Conservation (phyloP, 2,888 invertebrate genomes). For the Craniophora ligustri region DNA sequence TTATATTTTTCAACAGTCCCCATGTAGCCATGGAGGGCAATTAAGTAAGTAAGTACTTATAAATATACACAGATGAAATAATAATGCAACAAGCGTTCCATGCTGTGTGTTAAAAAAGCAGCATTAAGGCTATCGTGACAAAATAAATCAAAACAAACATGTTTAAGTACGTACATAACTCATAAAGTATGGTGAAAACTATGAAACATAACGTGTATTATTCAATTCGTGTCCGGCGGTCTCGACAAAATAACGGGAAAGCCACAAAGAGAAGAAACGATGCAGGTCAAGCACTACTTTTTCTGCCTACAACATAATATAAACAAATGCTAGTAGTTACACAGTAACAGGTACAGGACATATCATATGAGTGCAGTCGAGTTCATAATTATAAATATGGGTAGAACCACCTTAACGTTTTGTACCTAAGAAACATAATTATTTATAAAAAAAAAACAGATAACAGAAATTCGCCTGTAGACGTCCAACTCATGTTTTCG, state of each 20-base stretch:
- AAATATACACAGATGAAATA: too few species aligned
- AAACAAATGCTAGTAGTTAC: slow-evolving; percentile 47
- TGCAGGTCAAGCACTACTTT: slow-evolving; percentile 93
- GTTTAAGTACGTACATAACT: slow-evolving; percentile 79
- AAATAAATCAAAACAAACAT: slow-evolving; percentile 56
- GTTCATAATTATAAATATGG: too few species aligned
- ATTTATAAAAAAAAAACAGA: slow-evolving; percentile 3
- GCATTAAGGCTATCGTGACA: slow-evolving; percentile 34
- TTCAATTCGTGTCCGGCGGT: slow-evolving; percentile 73
- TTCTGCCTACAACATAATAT: slow-evolving; percentile 91
- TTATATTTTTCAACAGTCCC: too few species aligned
- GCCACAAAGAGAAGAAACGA: slow-evolving; percentile 93
- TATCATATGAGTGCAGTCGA: too few species aligned
- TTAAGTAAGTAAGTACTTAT: too few species aligned
- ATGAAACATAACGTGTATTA: slow-evolving; percentile 80
- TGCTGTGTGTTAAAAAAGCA: slow-evolving; percentile 13
- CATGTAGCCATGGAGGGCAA: too few species aligned
- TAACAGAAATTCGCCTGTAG: too few species aligned
- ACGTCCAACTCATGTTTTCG: too few species aligned
- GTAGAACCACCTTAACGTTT: too few species aligned
- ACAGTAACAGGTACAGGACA: too few species aligned
- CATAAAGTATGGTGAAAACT: slow-evolving; percentile 65
- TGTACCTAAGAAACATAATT: too few species aligned
- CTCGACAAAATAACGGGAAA: slow-evolving; percentile 85
- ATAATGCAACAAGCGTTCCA: neutral